Base-by-base conservation (phyloP, 2,888 invertebrate species). In the Cynaeus angustus region DNA sequence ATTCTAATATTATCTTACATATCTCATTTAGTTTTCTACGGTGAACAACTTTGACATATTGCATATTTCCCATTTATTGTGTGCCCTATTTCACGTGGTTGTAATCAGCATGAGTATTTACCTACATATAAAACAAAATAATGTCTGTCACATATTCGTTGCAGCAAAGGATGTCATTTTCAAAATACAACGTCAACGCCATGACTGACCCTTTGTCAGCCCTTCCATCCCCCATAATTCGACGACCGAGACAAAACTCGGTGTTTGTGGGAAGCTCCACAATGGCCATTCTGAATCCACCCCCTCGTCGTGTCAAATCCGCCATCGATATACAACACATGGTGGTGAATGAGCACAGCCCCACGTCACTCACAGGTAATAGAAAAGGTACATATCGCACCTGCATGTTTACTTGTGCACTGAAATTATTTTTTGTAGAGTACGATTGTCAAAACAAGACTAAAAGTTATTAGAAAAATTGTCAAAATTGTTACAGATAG, bases 261-360 rank as follows among this genome's bases (percentile, higher is more conserved):
- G 95, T 96, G 10, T 95, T 96, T 86, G 94, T 95, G 30, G 92
- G 94, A 68, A 87, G 89, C 33, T 87, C 90, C 76, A 88, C 89
- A 0, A 88, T 89, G 74, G 89, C 89, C 83, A 89, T 91, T 55
- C 87, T 92, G 64, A 88, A 92, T 71, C 89, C 91, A 38, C 90
- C 91, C 8, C 92, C 94, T 0, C 87, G 95, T 8, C 91, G 94
- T 71, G 92, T 92, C 3, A 92, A 94, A 77, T 94, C 94, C 37
- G 95, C 95, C 0, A 91, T 95, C 76, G 95, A 96, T 82, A 89
- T 95, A 9, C 94, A 94, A 79, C 93, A 93, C 21, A 86, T 94
- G 80, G 84, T 91, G 77, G 77, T 91, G 80, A 83, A 88, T 76
- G 84, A 90, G 83, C 78, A 79, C 56, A 78, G 83, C 80, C 76